phyloP scores from a whole-genome alignment of 2,113 vertebrate species.

The Dromiciops gliroides region DNA sequence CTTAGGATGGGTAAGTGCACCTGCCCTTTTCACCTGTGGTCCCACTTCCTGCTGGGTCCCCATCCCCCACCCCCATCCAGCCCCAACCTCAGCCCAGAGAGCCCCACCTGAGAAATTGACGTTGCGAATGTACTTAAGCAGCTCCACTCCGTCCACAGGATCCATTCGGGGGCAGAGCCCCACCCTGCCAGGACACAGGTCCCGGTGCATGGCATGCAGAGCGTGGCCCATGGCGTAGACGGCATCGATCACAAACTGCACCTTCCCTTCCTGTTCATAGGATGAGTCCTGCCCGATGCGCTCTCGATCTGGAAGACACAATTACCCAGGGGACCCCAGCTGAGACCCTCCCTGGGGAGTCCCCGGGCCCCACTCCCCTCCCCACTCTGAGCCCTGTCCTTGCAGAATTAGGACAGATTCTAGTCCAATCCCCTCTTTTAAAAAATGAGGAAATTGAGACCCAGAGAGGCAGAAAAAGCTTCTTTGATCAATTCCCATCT shows the following conservation, averaged over 20 bases:
- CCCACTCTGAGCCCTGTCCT: neutral
- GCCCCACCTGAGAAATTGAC: slow-evolving; percentile 95
- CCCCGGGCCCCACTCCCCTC: neutral
- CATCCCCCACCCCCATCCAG: neutral
- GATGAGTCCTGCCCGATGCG: slow-evolving; percentile 94
- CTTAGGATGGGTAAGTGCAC: too few relatives aligned
- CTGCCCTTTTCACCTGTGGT: neutral
- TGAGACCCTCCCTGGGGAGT: fast-evolving
- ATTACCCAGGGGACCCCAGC: neutral
- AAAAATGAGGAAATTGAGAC: neutral
- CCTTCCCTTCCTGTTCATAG: slow-evolving; percentile 97
- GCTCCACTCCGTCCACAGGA: slow-evolving; percentile 90
- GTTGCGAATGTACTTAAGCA: slow-evolving; percentile 94
- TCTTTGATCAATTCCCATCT: neutral
- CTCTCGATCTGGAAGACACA: slow-evolving; percentile 88
- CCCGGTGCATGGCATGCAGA: slow-evolving; percentile 94
- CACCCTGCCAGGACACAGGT: slow-evolving; percentile 92
- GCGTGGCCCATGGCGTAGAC: slow-evolving; percentile 96
- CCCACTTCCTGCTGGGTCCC: neutral
- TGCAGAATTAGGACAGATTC: neutral
- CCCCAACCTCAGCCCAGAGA: neutral
- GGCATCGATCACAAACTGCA: slow-evolving; percentile 96
- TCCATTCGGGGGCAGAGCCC: slow-evolving; percentile 95
- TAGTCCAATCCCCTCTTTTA: neutral
- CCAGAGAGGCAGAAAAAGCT: neutral